These are phyloP conservation scores for Cottoperca gobio DNA, from an alignment of 2,797 vertebrate species.

Conservation along the genomic window DNA sequence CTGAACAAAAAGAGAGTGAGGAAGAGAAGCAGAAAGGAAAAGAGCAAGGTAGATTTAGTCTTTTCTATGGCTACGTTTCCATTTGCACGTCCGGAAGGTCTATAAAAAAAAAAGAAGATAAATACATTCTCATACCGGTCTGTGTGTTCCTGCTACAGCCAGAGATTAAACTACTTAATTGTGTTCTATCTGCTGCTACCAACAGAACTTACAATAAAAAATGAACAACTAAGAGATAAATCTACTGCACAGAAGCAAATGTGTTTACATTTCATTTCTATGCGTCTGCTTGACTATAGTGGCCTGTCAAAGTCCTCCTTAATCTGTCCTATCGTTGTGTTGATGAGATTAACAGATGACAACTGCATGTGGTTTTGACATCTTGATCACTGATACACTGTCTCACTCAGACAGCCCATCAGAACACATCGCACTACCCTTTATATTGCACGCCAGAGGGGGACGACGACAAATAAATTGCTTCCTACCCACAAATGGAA, in stretches of 20 bases:
- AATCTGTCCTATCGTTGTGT: slow-evolving; percentile 35
- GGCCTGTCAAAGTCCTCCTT: slow-evolving; percentile 18
- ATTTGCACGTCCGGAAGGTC: slow-evolving; percentile 19
- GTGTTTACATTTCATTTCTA: slow-evolving; percentile 29
- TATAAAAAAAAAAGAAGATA: slow-evolving; percentile 19
- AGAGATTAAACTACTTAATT: slow-evolving; percentile 22
- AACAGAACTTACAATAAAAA: background rate
- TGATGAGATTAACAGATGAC: slow-evolving; percentile 55
- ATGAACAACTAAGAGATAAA: slow-evolving; percentile 4
- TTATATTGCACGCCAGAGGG: slow-evolving; percentile 26
- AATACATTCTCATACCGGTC: slow-evolving; percentile 31
- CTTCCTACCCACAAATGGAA: slow-evolving; percentile 64
- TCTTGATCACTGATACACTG: slow-evolving; percentile 55
- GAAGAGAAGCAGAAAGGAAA: background rate
- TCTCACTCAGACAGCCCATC: slow-evolving; percentile 53
- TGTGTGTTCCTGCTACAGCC: slow-evolving; percentile 5
- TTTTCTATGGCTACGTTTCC: slow-evolving; percentile 7
- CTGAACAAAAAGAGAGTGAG: slow-evolving; percentile 12
- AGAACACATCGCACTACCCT: slow-evolving; percentile 42
- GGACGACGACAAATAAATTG: slow-evolving; percentile 68
- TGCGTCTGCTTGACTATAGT: background rate
- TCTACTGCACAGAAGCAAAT: slow-evolving; percentile 13
- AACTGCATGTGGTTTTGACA: slow-evolving; percentile 47
- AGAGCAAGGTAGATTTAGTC: background rate
- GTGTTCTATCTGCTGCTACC: slow-evolving; percentile 3